Evolutionary conservation across 2,888 invertebrate species (phyloP).

Genomic region (Stratiomys singularior): DNA sequence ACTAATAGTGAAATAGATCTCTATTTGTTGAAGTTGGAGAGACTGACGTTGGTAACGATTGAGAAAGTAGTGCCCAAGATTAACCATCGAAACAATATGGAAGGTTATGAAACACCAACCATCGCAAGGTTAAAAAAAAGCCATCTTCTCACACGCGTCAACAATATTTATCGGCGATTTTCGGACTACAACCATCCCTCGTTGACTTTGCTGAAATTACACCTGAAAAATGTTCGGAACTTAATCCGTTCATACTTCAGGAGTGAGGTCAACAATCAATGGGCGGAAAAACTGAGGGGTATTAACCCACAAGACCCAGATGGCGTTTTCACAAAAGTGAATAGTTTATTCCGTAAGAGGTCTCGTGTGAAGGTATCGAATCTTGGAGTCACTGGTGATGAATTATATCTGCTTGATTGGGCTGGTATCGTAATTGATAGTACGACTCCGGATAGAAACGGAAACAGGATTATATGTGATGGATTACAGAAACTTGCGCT

Average conservation of each 20-base stretch:
- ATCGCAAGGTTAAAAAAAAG: conserved; percentile 9
- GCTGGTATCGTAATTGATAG: too few species aligned
- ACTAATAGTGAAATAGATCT: conserved; percentile 6
- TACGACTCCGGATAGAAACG: too few species aligned
- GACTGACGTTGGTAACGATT: background rate
- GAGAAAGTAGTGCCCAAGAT: background rate
- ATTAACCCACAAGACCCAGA: too few species aligned
- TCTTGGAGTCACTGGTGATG: too few species aligned
- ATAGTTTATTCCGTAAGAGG: too few species aligned
- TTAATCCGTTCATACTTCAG: background rate
- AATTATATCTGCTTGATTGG: too few species aligned
- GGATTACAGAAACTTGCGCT: too few species aligned
- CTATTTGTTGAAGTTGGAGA: background rate
- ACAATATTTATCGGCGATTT: conserved; percentile 14
- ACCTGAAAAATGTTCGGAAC: background rate
- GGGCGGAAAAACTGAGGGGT: too few species aligned
- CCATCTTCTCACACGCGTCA: background rate
- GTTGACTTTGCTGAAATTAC: background rate
- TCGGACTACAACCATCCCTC: conserved; percentile 7
- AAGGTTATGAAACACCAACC: background rate
- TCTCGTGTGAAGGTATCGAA: too few species aligned
- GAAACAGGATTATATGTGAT: too few species aligned
- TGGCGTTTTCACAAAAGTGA: too few species aligned
- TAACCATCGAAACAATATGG: conserved; percentile 14
- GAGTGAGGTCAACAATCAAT: too few species aligned